These are phyloP conservation scores for Ceuthmochares aereus DNA, from an alignment of 2,113 vertebrate species.

Conservation along the genomic window DNA sequence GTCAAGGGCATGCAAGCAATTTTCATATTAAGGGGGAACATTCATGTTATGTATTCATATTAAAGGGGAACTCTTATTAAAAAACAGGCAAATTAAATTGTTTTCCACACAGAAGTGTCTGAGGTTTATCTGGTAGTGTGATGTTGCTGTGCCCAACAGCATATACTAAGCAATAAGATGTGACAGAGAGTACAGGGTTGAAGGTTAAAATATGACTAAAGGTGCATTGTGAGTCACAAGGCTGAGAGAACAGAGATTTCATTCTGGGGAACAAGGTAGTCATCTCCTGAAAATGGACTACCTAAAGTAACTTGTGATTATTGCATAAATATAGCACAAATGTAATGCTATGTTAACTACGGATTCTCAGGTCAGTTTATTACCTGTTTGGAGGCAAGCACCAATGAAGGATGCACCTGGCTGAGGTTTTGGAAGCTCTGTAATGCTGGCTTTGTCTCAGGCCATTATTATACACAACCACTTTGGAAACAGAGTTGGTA, in stretches of 20 bases:
- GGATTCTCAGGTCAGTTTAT: background rate
- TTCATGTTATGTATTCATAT: background rate
- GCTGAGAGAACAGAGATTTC: slow-evolving; percentile 52
- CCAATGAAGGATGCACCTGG: background rate
- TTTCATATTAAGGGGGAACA: background rate
- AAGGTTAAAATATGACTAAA: slow-evolving; percentile 65
- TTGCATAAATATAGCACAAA: background rate
- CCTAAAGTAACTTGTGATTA: slow-evolving; percentile 24
- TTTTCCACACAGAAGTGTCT: background rate
- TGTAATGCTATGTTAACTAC: background rate
- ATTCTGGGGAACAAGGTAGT: slow-evolving; percentile 10
- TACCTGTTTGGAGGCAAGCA: background rate
- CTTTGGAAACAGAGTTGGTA: background rate
- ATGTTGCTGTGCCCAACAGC: background rate
- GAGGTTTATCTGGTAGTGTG: background rate
- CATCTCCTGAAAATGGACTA: slow-evolving; percentile 24
- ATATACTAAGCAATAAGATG: slow-evolving; percentile 28
- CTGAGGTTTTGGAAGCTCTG: background rate
- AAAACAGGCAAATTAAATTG: background rate
- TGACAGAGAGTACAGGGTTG: slow-evolving; percentile 15
- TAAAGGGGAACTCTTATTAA: background rate
- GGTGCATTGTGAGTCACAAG: slow-evolving; percentile 56
- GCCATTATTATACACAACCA: background rate
- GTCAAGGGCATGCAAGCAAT: background rate
- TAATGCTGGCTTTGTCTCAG: background rate